Conservation (phyloP, 2,797 vertebrate species). For the Hippoglossus hippoglossus region DNA sequence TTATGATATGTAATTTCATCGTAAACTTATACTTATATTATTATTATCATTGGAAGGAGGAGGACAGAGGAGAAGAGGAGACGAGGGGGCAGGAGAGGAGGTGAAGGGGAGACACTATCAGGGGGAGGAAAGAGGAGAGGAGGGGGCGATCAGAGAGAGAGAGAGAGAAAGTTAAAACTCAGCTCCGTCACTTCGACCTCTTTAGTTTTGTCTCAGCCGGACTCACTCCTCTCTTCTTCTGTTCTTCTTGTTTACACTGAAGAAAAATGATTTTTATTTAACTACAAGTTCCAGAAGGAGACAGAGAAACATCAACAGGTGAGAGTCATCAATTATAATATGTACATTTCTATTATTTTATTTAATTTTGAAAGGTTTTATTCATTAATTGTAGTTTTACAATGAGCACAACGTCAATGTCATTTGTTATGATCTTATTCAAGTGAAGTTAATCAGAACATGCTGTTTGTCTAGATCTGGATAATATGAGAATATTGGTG, state of each 20-base stretch:
- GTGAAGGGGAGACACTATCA: too few species aligned
- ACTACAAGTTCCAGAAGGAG: neutral
- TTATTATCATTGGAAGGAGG: neutral
- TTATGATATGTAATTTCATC: too few species aligned
- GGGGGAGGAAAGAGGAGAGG: neutral
- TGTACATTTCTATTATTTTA: too few species aligned
- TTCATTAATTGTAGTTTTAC: too few species aligned
- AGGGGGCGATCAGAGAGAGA: neutral
- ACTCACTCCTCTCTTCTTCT: neutral
- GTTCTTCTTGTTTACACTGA: neutral
- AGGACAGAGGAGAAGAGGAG: neutral
- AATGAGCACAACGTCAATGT: too few species aligned
- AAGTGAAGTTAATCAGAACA: too few species aligned
- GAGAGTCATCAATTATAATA: neutral
- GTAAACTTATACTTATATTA: neutral
- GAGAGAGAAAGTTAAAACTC: slow-evolving; percentile 6
- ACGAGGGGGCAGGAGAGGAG: neutral
- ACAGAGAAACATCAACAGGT: neutral
- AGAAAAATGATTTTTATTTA: neutral
- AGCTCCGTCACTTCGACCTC: neutral
- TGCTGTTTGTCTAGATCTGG: too few species aligned
- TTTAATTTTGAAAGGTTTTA: too few species aligned
- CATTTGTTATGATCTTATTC: too few species aligned
- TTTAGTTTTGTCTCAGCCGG: neutral
- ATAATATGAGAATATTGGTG: too few species aligned